These are phyloP conservation scores for Cyphotilapia sp. DNA, from an alignment of 2,113 vertebrate species.

Conservation along the genomic window DNA sequence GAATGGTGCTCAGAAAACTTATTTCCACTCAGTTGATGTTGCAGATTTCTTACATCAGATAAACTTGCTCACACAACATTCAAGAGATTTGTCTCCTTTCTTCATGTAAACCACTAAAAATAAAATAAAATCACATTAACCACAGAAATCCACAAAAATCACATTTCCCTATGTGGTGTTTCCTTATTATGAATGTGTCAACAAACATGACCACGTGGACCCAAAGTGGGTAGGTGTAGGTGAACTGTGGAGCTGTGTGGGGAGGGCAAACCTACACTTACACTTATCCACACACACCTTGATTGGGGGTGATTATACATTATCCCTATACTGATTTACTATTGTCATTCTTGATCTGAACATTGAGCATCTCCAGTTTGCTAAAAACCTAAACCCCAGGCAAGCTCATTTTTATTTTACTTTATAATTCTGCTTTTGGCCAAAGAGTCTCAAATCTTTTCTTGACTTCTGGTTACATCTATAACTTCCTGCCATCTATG, in stretches of 20 bases:
- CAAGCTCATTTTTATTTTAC: background rate
- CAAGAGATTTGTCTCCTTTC: background rate
- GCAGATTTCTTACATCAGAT: background rate
- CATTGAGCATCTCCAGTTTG: background rate
- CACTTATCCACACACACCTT: background rate
- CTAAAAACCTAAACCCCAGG: background rate
- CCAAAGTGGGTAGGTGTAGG: background rate
- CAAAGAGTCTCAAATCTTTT: background rate
- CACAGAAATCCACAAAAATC: background rate
- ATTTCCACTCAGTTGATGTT: background rate
- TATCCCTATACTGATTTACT: background rate
- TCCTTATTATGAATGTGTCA: background rate
- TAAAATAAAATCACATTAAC: background rate
- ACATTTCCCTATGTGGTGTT: background rate
- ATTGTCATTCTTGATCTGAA: background rate
- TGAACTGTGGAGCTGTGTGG: background rate
- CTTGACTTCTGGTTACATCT: background rate
- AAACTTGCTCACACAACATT: background rate
- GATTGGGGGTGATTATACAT: background rate
- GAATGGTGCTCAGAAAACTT: background rate
- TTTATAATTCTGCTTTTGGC: background rate
- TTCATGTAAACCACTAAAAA: background rate
- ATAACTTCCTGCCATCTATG: background rate
- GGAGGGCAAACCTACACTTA: background rate
- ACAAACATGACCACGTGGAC: background rate